These are phyloP conservation scores for Psettodes erumei DNA, from an alignment of 2,113 vertebrate genomes.

Conservation along the genomic window DNA sequence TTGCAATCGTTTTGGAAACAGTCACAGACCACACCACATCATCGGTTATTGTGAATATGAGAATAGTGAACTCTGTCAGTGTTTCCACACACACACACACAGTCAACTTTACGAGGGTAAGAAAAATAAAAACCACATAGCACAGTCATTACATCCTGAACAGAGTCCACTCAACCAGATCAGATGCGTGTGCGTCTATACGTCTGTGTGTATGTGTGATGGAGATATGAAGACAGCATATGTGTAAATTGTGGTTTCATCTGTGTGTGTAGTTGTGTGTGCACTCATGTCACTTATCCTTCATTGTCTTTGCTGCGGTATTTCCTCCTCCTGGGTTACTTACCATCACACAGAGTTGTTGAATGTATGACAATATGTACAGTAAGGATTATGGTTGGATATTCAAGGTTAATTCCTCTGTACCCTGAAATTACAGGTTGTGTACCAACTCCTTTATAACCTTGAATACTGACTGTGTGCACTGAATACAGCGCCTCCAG, in stretches of 20 bases:
- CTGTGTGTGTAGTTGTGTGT: conserved; percentile 29
- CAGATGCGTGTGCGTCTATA: conserved; percentile 34
- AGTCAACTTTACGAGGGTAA: conserved; percentile 67
- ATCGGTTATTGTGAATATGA: conserved; percentile 70
- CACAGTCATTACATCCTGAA: conserved; percentile 68
- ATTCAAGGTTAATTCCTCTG: conserved; percentile 42
- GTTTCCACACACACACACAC: conserved; percentile 50
- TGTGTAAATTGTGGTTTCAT: conserved; percentile 28
- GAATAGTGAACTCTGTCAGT: conserved; percentile 65
- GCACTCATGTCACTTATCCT: conserved; percentile 55
- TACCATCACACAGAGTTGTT: conserved; percentile 45
- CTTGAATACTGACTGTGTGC: neutral
- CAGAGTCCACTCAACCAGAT: conserved; percentile 69
- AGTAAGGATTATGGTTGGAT: conserved; percentile 40
- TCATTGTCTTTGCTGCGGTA: conserved; percentile 45
- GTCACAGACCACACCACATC: conserved; percentile 73
- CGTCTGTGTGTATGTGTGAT: neutral
- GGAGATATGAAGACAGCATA: conserved; percentile 6
- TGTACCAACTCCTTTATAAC: neutral
- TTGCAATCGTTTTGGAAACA: conserved; percentile 73
- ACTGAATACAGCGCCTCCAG: conserved; percentile 5
- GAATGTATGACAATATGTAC: conserved; percentile 31
- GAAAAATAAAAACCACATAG: conserved; percentile 73
- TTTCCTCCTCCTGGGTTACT: conserved; percentile 54
- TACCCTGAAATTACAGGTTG: conserved; percentile 33